phyloP scores from a whole-genome alignment of 2,113 vertebrate species.

The Meriones unguiculatus region DNA sequence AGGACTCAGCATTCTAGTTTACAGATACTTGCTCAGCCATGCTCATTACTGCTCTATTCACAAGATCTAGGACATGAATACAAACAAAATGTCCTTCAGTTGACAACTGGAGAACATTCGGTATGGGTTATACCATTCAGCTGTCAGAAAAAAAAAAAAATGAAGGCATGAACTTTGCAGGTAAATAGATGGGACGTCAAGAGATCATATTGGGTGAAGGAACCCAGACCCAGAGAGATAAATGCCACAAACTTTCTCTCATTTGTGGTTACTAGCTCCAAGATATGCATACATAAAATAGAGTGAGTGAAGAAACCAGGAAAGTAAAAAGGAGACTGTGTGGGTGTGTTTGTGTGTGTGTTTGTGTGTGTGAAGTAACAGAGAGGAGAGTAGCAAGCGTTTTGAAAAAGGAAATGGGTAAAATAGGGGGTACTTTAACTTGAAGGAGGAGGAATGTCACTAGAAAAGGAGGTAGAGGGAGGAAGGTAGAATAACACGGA shows the following conservation, averaged over 20 bases:
- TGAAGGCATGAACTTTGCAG: neutral
- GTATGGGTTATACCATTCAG: neutral
- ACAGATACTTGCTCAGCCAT: neutral
- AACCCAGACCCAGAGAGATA: neutral
- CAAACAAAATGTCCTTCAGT: neutral
- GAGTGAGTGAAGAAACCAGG: neutral
- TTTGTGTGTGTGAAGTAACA: neutral
- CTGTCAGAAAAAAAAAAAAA: neutral
- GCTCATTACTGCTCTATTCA: neutral
- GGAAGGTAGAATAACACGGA: neutral
- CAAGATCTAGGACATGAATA: neutral
- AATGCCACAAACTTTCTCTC: neutral
- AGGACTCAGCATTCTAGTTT: neutral
- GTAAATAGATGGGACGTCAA: neutral
- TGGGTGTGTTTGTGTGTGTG: neutral
- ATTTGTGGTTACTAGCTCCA: neutral
- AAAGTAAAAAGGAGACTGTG: neutral
- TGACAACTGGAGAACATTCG: too few relatives aligned
- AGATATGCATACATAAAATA: neutral
- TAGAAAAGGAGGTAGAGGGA: neutral
- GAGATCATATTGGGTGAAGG: neutral
- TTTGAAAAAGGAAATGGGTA: neutral
- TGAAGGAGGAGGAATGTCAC: neutral
- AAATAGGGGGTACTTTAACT: neutral
- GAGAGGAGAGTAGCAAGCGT: neutral